phyloP scores from a whole-genome alignment of 2,113 vertebrate genomes.

The Pavo muticus region DNA sequence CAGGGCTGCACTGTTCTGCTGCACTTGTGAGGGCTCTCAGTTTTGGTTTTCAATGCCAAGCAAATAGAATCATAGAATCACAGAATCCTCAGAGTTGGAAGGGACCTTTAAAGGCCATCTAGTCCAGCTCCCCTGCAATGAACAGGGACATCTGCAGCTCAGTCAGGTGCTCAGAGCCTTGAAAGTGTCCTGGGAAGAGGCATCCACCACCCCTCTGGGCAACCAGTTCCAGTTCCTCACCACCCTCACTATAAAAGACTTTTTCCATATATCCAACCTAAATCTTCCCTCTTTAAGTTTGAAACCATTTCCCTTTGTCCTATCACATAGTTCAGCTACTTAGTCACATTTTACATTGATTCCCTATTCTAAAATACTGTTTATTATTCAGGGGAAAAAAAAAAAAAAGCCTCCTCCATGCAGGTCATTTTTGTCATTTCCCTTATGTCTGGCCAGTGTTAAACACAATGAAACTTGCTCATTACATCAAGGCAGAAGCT shows the following conservation, averaged over 20 bases:
- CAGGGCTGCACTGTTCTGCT: not conserved
- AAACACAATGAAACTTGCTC: not conserved
- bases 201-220: too few relatives aligned
- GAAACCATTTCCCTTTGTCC: too few relatives aligned
- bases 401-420: not conserved
- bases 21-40: not conserved
- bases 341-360: slow-evolving; percentile 1
- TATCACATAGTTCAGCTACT: not conserved
- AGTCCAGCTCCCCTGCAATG: too few relatives aligned
- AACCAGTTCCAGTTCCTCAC: too few relatives aligned
- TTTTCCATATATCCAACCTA: too few relatives aligned
- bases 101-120: too few relatives aligned
- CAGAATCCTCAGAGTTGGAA: too few relatives aligned
- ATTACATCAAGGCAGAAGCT: not conserved
- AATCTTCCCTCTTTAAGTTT: too few relatives aligned
- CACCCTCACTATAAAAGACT: too few relatives aligned
- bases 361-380: not conserved
- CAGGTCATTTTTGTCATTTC: not conserved
- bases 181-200: too few relatives aligned
- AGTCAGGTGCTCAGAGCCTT: too few relatives aligned
- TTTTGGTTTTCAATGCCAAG: slow-evolving; percentile 24
- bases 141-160: too few relatives aligned
- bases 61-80: not conserved
- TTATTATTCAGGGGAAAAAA: not conserved
- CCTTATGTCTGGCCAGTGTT: not conserved